Evolutionary conservation across 2,113 vertebrate genomes (phyloP), one percentile per base, ranked within the genome.

Genomic region (Semnopithecus entellus): DNA sequence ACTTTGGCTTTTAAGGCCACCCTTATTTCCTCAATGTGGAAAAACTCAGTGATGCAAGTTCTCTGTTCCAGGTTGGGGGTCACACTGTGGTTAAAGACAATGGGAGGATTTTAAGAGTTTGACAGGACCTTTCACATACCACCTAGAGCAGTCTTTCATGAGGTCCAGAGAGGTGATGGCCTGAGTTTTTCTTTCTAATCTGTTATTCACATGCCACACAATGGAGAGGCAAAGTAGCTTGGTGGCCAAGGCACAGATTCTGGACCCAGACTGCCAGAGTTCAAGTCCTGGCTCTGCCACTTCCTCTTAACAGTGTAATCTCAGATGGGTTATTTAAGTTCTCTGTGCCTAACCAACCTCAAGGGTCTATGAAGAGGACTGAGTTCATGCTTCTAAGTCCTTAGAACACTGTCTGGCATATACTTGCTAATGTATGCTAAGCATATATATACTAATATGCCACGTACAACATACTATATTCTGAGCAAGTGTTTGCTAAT

Each of bases 1-100:
- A 48, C 9, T 27, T 72, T 55, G 70, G 87, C 90, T 95, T 88
- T 94, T 79, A 94, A 89, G 83, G 84, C 84, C 96, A 4, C 64
- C 78, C 13, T 35, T 84, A 25, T 96, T 98, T 95, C 72, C 94
- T 98, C n/a, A 75, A 80, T 85, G 61, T 72, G 76, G 80, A 79
- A 76, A 95, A 96, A 73, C 11, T 18, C 32, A 75, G 81, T 81
- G 40, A 85, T 0, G 35, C 0, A 68, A 64, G 61, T 43, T 52
- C 25, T 68, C 16, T 30, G 1, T 80, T 88, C 82, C 6, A 78
- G 48, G 89, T 45, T 40, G 78, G 14, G 64, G 8, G 20, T 85
- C n/a, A 3, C 87, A 6, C 73, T 43, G 10, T 70, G 40, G 8
- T 45, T 3, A 61, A 78, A 38, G 13, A 84, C 82, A 59, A 32